These are phyloP conservation scores for Cariama cristata DNA, from an alignment of 2,113 vertebrate genomes.

Conservation along the genomic window DNA sequence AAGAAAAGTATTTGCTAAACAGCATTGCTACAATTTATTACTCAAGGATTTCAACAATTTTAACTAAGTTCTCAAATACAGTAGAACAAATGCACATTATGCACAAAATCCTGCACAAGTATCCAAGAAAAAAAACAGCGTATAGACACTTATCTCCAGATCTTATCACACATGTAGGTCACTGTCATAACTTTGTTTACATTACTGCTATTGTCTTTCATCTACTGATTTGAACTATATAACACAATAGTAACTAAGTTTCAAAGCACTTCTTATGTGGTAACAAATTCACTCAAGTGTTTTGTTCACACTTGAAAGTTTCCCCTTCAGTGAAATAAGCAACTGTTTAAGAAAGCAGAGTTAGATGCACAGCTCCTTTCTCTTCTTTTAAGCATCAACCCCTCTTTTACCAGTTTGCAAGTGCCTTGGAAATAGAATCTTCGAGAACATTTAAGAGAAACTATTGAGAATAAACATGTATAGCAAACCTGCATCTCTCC, in stretches of 20 bases:
- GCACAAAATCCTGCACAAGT: neutral
- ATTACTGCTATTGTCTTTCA: neutral
- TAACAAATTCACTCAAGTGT: neutral
- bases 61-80: neutral
- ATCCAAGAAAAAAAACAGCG: neutral
- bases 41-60: neutral
- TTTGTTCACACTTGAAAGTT: neutral
- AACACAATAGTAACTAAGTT: neutral
- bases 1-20: neutral
- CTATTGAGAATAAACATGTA: neutral
- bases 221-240: neutral
- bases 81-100: neutral
- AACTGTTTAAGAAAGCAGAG: neutral
- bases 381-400: neutral
- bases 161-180: neutral
- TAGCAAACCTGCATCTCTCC: slow-evolving; percentile 95
- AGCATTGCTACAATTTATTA: neutral
- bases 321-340: neutral
- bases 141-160: neutral
- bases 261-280: neutral
- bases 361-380: neutral
- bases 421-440: neutral
- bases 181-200: neutral
- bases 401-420: neutral
- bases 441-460: neutral